phyloP scores from a whole-genome alignment of 2,888 invertebrate genomes.

The Rhagonycha lutea region DNA sequence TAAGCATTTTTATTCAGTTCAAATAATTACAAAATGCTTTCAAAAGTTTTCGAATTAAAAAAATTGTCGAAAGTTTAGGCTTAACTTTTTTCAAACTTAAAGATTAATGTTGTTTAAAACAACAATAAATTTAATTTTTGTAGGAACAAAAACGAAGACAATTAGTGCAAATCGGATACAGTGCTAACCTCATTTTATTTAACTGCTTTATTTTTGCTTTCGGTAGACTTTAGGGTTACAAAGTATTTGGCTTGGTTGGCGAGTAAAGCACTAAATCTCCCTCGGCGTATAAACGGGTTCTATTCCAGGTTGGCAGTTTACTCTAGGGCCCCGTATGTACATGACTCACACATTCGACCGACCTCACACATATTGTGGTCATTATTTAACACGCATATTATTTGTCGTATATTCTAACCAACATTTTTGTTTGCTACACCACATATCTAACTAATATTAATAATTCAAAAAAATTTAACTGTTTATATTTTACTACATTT shows the following conservation, averaged over 20 bases:
- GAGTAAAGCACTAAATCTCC: conserved; percentile 42
- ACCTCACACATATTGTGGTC: conserved; percentile 36
- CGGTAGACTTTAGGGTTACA: conserved; percentile 39
- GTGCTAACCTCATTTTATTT: conserved; percentile 19
- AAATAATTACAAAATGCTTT: not conserved
- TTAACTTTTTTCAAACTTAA: not conserved
- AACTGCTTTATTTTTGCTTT: conserved; percentile 35
- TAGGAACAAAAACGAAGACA: conserved; percentile 7
- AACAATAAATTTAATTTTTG: conserved; percentile 5
- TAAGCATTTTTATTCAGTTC: not conserved
- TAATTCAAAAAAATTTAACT: not conserved
- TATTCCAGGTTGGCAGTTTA: conserved; percentile 36
- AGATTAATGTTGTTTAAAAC: not conserved
- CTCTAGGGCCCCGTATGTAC: conserved; percentile 37
- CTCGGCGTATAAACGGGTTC: conserved; percentile 40
- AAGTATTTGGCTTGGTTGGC: conserved; percentile 40
- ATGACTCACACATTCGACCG: conserved; percentile 34
- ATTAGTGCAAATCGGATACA: conserved; percentile 25
- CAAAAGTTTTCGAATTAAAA: not conserved
- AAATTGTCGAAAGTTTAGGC: not conserved
- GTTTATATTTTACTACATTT: not conserved
- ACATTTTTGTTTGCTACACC: conserved; percentile 8
- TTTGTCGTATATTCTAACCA: conserved; percentile 9
- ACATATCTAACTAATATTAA: not conserved
- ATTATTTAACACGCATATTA: conserved; percentile 26